Conservation (phyloP, 2,113 vertebrate species). For the Xiphias gladius region DNA sequence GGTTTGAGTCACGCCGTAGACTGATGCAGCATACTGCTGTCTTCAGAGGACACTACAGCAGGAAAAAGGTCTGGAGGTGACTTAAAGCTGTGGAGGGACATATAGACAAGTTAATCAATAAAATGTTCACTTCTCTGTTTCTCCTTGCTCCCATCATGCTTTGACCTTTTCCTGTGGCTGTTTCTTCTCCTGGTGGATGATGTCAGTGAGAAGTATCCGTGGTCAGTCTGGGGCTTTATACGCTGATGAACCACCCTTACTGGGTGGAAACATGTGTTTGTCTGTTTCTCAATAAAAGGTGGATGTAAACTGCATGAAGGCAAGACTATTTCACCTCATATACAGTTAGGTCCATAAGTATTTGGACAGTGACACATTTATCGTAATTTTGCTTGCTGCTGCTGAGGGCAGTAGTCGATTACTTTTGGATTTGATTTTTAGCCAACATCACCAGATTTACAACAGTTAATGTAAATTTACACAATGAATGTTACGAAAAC, state of each 20-base stretch:
- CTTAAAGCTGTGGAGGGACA: constrained; percentile 22
- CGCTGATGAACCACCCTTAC: neutral
- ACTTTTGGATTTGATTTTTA: too few relatives aligned
- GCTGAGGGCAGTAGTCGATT: too few relatives aligned
- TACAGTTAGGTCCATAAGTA: too few relatives aligned
- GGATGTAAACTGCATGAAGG: neutral
- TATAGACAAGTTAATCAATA: constrained; percentile 41
- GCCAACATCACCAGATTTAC: too few relatives aligned
- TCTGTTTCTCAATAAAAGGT: neutral
- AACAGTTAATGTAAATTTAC: too few relatives aligned
- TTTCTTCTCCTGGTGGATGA: constrained; percentile 15
- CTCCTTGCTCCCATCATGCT: constrained; percentile 18
- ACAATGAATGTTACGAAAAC: too few relatives aligned
- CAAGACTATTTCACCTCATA: too few relatives aligned
- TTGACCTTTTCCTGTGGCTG: constrained; percentile 52
- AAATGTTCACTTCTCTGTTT: constrained; percentile 23
- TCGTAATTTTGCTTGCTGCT: too few relatives aligned
- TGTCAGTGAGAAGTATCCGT: constrained; percentile 4
- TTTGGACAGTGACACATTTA: too few relatives aligned
- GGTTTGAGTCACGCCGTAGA: constrained; percentile 43
- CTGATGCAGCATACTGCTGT: neutral
- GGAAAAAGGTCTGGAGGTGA: constrained; percentile 4
- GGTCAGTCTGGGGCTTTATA: neutral
- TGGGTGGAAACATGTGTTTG: neutral
- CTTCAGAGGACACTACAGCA: neutral